Evolutionary conservation across 2,888 invertebrate genomes (phyloP), one percentile per base, ranked within the genome.

Genomic region (Heliothis peltigera): DNA sequence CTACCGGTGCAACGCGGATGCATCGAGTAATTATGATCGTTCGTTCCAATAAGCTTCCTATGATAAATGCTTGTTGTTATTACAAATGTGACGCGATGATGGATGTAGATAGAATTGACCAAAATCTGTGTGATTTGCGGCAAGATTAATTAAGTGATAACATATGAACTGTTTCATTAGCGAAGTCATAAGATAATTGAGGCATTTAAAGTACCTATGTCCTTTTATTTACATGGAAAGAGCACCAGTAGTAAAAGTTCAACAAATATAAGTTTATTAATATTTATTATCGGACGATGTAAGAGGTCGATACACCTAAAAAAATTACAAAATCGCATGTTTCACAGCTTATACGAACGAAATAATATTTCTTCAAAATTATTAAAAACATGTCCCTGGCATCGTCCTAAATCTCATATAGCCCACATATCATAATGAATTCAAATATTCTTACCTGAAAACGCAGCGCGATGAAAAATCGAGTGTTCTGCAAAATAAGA

Each of bases 1-100:
- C 60, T 74, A 18, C 79, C 79, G 57, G 72, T 67, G 60, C 79
- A 74, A 25, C 49, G 25, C 73, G 79, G 73, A 73, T 78, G 79
- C 73, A 72, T 78, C 52, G 28, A 73, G 56, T 67, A 74, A 73
- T 73, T 73, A 73, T 67, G 75, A 67, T 74, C 69, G 75, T 54
- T 43, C 60, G 68, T 74, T 78, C 48, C 79, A 73, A 73, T 78
- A 73, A 78, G 60, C 75, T 69, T 47, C 22, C 53, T 15, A 52
- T 53, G 56, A 77, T 64, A 64, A 56, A 77, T 22, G 18, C 4
- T 35, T 17, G 49, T 48, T 69, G 59, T 28, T 52, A 44, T 70
- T 76, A 42, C 54, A 62, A 43, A 55, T 47, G 21, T 28, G 35
- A 75, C 48, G 39, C 21, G 19, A 8, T 68, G 48, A 74, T 67